Conservation (phyloP, 2,797 vertebrate genomes). For the Morus bassanus region DNA sequence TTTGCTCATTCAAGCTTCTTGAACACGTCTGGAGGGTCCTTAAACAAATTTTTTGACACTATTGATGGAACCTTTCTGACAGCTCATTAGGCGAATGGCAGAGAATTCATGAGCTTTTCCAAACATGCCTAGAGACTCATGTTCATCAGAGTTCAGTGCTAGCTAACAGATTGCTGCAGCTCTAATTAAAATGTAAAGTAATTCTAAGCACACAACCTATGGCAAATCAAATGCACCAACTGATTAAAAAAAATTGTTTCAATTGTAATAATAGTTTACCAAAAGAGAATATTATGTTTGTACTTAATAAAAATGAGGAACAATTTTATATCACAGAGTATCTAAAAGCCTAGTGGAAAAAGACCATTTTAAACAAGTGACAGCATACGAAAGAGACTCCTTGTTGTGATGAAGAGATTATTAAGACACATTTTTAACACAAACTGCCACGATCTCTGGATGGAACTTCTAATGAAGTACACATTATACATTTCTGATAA, state of each 20-base stretch:
- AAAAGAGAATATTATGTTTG: conserved; percentile 25
- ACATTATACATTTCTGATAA: neutral
- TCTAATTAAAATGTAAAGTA: conserved; percentile 56
- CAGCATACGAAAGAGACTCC: neutral
- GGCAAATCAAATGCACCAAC: conserved; percentile 7
- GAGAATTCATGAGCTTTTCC: conserved; percentile 27
- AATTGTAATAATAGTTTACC: conserved; percentile 6
- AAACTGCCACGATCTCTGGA: neutral
- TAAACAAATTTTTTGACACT: conserved; percentile 12
- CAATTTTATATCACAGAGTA: neutral
- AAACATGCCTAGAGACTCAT: conserved; percentile 10
- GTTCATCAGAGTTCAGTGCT: conserved; percentile 13
- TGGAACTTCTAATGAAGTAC: conserved; percentile 36
- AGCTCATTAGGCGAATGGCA: conserved; percentile 22
- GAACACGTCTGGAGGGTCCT: conserved; percentile 14
- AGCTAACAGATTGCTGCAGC: conserved; percentile 30
- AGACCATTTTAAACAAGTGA: neutral
- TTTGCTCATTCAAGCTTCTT: conserved; percentile 11
- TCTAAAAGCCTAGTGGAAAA: neutral
- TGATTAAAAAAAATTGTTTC: neutral
- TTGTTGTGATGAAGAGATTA: conserved; percentile 28
- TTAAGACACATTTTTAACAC: conserved; percentile 16
- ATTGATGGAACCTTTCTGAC: conserved; percentile 20
- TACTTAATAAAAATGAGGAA: conserved; percentile 26
- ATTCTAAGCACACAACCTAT: conserved; percentile 14